These are phyloP conservation scores for Corythornis cristatus DNA, from an alignment of 2,113 vertebrate genomes.

Conservation along the genomic window DNA sequence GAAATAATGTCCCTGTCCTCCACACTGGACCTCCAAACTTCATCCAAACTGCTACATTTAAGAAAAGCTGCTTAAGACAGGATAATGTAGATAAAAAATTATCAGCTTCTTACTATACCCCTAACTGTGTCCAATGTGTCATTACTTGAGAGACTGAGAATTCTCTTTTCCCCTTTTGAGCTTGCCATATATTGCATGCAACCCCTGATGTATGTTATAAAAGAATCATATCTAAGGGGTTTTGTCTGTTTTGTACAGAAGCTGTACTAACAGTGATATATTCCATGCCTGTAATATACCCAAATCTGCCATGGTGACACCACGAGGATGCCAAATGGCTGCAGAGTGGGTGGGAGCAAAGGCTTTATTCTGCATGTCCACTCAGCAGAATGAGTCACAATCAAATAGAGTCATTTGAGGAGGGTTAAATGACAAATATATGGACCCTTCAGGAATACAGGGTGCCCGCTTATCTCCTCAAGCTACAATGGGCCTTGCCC, in stretches of 20 bases:
- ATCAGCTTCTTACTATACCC: neutral
- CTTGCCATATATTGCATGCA: neutral
- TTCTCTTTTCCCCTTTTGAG: neutral
- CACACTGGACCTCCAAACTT: neutral
- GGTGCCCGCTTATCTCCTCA: neutral
- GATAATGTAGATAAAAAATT: neutral
- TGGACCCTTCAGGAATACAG: neutral
- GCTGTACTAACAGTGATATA: neutral
- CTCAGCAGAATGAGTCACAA: fast-evolving
- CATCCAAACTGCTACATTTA: neutral
- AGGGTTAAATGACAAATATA: constrained; percentile 57
- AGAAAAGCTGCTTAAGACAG: neutral
- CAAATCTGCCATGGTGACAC: neutral
- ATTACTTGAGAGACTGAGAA: neutral
- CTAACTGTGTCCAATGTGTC: neutral
- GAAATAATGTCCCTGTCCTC: neutral
- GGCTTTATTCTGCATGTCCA: neutral
- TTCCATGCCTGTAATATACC: neutral
- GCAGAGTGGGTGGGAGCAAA: fast-evolving
- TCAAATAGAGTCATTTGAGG: neutral
- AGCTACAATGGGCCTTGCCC: neutral
- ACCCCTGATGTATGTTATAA: neutral
- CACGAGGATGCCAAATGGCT: neutral
- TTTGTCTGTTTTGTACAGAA: neutral
- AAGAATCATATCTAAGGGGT: fast-evolving